Conservation (phyloP, 2,113 vertebrate species). For the Galeopterus variegatus region DNA sequence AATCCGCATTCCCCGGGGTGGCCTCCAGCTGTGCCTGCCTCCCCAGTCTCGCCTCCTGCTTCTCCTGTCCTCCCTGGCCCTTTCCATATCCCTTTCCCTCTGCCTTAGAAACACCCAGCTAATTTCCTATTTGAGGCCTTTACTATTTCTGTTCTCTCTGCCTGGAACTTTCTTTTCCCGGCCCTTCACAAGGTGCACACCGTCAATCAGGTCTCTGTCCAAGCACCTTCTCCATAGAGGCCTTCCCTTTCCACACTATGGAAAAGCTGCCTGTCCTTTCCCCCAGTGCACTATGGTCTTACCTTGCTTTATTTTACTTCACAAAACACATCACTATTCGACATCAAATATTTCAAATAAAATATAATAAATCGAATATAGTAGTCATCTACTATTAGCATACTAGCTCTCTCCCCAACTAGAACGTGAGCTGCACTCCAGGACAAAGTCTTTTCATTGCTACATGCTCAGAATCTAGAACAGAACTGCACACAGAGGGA, state of each 20-base stretch:
- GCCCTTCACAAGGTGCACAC: no score
- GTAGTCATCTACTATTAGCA: no score
- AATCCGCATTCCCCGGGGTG: background rate
- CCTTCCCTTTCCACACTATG: fast-evolving
- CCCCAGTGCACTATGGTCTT: fast-evolving
- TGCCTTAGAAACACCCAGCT: background rate
- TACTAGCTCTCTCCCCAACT: background rate
- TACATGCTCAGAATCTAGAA: no score
- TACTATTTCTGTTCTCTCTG: background rate
- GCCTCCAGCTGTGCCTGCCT: background rate
- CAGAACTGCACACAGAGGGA: background rate
- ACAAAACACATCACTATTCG: background rate
- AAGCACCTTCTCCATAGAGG: background rate
- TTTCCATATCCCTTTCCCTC: no score
- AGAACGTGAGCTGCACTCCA: background rate
- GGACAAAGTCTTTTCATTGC: background rate
- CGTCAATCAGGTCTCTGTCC: background rate
- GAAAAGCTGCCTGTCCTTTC: background rate
- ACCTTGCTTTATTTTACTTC: background rate
- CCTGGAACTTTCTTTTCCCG: background rate
- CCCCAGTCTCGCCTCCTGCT: background rate
- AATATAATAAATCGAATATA: no score
- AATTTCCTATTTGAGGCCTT: no score
- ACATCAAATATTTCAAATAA: background rate
- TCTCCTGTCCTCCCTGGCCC: background rate